Conservation (phyloP, 2,888 invertebrate species). For the Schrankia costaestrigalis region DNA sequence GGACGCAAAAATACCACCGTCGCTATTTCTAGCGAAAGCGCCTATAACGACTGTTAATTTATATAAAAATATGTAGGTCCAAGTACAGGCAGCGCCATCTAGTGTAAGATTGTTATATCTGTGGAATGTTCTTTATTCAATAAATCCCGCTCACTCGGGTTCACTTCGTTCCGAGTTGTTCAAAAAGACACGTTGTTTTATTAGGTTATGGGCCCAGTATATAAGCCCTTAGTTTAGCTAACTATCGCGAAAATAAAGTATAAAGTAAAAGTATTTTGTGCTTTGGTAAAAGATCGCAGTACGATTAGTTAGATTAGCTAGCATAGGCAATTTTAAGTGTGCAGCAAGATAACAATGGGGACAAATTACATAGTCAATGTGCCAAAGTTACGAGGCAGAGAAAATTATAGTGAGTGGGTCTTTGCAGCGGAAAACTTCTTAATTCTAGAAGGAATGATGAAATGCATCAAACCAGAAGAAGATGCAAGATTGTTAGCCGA, state of each 20-base stretch:
- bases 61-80: no score
- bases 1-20: no score
- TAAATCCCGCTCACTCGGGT: no score
- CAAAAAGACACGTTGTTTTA: no score
- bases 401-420: background rate
- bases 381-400: background rate
- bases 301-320: background rate
- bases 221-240: background rate
- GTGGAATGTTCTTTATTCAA: no score
- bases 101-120: no score
- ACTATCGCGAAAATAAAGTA: background rate
- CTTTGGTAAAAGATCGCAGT: background rate
- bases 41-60: no score
- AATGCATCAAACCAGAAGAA: background rate
- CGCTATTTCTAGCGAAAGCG: no score
- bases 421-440: constrained; percentile 1
- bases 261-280: background rate
- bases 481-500: background rate
- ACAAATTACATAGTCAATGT: no score
- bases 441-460: background rate
- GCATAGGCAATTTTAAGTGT: background rate
- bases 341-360: background rate
- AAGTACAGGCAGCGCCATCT: no score
- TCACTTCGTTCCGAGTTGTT: no score
- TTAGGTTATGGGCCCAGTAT: no score